Percentiles rank a stretch among this genome's conserved stretches.
These are phyloP conservation scores for Cyclina sinensis DNA, from an alignment of 1,140 invertebrate species.

Conservation along the genomic window DNA sequence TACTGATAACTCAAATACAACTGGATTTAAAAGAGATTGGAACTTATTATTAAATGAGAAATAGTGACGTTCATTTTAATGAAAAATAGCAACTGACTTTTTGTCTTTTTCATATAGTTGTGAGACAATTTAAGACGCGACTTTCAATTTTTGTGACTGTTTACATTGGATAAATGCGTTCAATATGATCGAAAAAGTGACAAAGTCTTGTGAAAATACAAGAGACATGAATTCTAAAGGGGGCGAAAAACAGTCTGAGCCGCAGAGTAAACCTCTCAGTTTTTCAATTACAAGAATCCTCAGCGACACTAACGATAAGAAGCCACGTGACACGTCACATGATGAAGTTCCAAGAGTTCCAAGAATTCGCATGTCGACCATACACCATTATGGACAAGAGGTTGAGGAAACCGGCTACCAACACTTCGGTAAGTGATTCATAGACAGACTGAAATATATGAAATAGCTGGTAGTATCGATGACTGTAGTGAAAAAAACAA, in stretches of 20 bases:
- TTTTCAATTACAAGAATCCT: constrained; percentile 66
- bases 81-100: no score
- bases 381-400: constrained; percentile 37
- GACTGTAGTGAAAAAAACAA: no score
- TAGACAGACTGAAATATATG: no score
- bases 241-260: background rate
- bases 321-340: constrained; percentile 9
- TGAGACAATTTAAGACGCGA: no score
- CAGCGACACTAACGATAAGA: constrained; percentile 31
- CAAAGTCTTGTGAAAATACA: background rate
- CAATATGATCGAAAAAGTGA: constrained; percentile 44
- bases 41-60: background rate
- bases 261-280: background rate
- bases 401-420: constrained; percentile 1
- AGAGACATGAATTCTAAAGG: background rate
- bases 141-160: background rate
- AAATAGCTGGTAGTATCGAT: no score
- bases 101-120: no score
- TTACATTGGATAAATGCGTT: background rate
- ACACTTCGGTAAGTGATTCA: constrained; percentile 52
- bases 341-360: constrained; percentile 17
- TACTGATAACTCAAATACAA: background rate
- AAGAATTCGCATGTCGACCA: background rate
- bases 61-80: background rate
- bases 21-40: background rate